phyloP scores from a whole-genome alignment of 2,113 vertebrate species.

The Limanda limanda region DNA sequence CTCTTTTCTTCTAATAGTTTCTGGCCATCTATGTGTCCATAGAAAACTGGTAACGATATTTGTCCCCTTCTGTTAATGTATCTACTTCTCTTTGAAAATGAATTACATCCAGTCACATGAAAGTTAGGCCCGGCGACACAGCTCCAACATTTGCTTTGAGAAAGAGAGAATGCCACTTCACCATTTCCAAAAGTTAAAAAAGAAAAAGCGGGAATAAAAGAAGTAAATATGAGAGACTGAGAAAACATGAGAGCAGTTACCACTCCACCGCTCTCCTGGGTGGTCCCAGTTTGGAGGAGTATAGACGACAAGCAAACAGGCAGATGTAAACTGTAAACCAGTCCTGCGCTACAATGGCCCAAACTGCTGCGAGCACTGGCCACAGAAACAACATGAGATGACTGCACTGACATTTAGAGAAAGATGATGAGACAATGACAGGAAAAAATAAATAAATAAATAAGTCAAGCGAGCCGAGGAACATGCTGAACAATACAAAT shows the following conservation, averaged over 20 bases:
- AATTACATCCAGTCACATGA: not conserved
- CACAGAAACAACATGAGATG: constrained; percentile 56
- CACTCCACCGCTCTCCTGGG: constrained; percentile 86
- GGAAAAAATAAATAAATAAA: constrained; percentile 18
- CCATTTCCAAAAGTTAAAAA: constrained; percentile 5
- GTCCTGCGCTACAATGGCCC: constrained; percentile 89
- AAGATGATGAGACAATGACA: constrained; percentile 32
- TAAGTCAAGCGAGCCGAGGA: not conserved
- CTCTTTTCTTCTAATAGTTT: too few relatives aligned
- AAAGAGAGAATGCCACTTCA: constrained; percentile 22
- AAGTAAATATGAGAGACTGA: constrained; percentile 64
- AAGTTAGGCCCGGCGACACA: not conserved
- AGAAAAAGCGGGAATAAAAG: constrained; percentile 84
- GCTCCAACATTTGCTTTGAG: constrained; percentile 4
- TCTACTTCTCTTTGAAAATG: too few relatives aligned
- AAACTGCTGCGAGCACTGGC: constrained; percentile 64
- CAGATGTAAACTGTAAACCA: constrained; percentile 97
- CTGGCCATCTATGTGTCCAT: too few relatives aligned
- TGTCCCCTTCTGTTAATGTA: too few relatives aligned
- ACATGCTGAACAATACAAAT: constrained; percentile 26
- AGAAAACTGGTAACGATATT: too few relatives aligned
- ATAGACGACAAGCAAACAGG: constrained; percentile 93
- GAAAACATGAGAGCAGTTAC: constrained; percentile 47
- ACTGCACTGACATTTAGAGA: constrained; percentile 46
- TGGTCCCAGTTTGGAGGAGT: constrained; percentile 90